A percentile compares a stretch with the other conserved stretches of the same genome.
Evolutionary conservation across 2,797 vertebrate genomes (phyloP).

Genomic region (Danio choprae): DNA sequence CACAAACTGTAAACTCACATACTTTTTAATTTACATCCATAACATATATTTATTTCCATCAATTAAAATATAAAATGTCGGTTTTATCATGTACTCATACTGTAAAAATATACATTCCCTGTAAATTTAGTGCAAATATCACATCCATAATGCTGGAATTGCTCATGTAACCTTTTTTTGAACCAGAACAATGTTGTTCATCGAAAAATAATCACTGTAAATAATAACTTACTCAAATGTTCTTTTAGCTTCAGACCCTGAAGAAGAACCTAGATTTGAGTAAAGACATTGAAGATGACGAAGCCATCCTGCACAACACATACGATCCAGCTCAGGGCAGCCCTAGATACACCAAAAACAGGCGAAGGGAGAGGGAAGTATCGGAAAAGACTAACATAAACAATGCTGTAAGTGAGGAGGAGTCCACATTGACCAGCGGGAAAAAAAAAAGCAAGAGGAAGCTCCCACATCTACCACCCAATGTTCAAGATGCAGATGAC

Average conservation of each 20-base stretch:
- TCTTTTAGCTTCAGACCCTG: slow-evolving; percentile 83
- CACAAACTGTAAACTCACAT: no score
- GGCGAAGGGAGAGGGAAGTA: slow-evolving; percentile 74
- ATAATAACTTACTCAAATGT: neutral
- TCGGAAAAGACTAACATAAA: slow-evolving; percentile 80
- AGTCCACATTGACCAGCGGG: slow-evolving; percentile 65
- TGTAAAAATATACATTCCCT: no score
- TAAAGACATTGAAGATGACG: slow-evolving; percentile 81
- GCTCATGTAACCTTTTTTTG: neutral
- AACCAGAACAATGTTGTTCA: neutral
- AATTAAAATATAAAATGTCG: no score
- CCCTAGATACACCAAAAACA: slow-evolving; percentile 82
- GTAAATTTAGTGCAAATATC: neutral
- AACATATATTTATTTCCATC: no score
- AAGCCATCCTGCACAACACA: slow-evolving; percentile 79
- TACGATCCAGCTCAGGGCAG: slow-evolving; percentile 79
- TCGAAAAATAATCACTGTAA: neutral
- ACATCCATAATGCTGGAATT: no score
- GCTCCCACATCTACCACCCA: slow-evolving; percentile 67
- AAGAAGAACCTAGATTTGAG: slow-evolving; percentile 81
- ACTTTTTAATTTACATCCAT: no score
- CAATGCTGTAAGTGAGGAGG: slow-evolving; percentile 71
- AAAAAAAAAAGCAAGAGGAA: slow-evolving; percentile 81
- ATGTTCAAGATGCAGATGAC: slow-evolving; percentile 64
- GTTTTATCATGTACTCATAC: no score